phyloP scores from a whole-genome alignment of 2,888 invertebrate genomes.

The Anodontia alba region DNA sequence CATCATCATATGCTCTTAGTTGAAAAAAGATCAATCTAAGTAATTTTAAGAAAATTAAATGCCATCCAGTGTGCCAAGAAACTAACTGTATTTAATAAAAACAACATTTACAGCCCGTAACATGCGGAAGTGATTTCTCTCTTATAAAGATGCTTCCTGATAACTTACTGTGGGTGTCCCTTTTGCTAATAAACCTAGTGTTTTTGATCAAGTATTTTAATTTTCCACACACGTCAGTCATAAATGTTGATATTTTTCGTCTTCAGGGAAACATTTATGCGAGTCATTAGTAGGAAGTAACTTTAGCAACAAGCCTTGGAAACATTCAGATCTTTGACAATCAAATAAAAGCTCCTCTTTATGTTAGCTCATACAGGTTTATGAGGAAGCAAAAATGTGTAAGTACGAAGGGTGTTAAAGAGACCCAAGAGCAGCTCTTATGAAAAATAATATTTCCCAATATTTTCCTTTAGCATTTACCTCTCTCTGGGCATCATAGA shows the following conservation, averaged over 20 bases:
- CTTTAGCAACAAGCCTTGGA: not conserved
- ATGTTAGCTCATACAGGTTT: too few species aligned
- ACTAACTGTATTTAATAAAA: slow-evolving; percentile 10
- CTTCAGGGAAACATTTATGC: not conserved
- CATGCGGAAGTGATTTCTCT: slow-evolving; percentile 13
- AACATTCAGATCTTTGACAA: not conserved
- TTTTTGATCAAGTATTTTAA: slow-evolving; percentile 17
- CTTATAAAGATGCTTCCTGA: not conserved
- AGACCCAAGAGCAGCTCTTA: too few species aligned
- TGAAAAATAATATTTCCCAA: too few species aligned
- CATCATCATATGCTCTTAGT: not conserved
- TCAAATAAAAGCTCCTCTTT: too few species aligned
- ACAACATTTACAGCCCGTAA: not conserved
- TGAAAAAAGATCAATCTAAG: not conserved
- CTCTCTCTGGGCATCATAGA: too few species aligned
- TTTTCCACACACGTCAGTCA: slow-evolving; percentile 7
- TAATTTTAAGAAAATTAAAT: slow-evolving; percentile 18
- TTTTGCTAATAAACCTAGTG: slow-evolving; percentile 9
- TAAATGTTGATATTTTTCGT: not conserved
- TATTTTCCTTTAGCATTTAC: too few species aligned
- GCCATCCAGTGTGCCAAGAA: not conserved
- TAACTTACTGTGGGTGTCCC: slow-evolving; percentile 6
- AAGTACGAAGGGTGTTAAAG: too few species aligned
- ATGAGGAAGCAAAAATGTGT: too few species aligned
- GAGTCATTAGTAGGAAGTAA: not conserved